Evolutionary conservation across 2,797 vertebrate genomes (phyloP), one percentile per base, ranked within the genome.

Genomic region (Furcifer pardalis): DNA sequence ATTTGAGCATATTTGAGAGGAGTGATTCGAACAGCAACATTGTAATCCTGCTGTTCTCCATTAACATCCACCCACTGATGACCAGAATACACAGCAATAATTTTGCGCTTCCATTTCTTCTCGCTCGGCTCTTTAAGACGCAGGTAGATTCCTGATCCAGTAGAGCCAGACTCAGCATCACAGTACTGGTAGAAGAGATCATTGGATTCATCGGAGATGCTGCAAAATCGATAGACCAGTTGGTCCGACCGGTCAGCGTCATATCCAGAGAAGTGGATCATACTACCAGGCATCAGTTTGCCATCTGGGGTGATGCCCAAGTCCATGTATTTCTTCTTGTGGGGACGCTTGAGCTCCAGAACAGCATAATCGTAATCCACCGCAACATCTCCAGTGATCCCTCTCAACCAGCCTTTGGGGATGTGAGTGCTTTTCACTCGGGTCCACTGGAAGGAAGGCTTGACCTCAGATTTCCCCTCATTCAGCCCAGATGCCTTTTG

Each of bases 221-320:
- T 97, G 90, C 98, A 99, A 92, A 99, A 99, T 1, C 98, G 97
- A 86, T 99, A 99, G 81, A 99, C 98, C 89, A 99, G 89, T 90
- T 98, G 97, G 30, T 96, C 98, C 0, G 97, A 96, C 19, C 98
- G 93, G 90, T 99, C 98, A 0, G 96, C 95, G 27, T 99, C 98
- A 56, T 99, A 99, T 68, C 98, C 98, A 0, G 98, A 99, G 94
- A 99, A 99, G 93, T 99, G 98, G 93, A 99, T 98, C 94, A 97
- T 97, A 23, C 97, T 97, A 0, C 98, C 96, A 0, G 97, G 98
- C 90, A 99, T 95, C 93, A 97, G 98, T 94, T 96, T 97, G 68
- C 98, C 91, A 0, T 97, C 93, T 0, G 98, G 97, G 56, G 98
- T 97, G 30, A 99, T 92, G 4, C 98, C 98, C n/a, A 99, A 94